Evolutionary conservation across 2,113 vertebrate species (phyloP).

Genomic region (Xyliphius kryptos): DNA sequence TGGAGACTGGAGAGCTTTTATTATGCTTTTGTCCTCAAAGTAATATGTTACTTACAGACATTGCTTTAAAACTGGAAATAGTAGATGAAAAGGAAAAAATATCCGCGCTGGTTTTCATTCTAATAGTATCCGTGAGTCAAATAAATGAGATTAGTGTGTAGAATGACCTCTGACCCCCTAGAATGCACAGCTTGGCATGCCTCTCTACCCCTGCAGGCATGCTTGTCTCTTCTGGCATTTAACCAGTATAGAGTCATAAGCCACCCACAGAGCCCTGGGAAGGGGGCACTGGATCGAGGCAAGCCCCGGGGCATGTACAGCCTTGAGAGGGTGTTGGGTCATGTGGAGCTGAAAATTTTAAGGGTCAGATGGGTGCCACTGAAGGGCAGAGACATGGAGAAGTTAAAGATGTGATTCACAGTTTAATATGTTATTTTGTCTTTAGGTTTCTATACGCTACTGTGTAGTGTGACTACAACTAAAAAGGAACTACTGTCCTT

Average conservation of each 20-base stretch:
- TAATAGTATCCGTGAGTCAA: constrained; percentile 42
- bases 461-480: too few relatives aligned
- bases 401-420: constrained; percentile 9
- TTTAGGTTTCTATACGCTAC: too few relatives aligned
- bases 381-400: neutral
- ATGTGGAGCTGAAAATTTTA: constrained; percentile 49
- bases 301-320: neutral
- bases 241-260: constrained; percentile 30
- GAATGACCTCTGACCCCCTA: constrained; percentile 52
- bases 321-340: constrained; percentile 23
- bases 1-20: too few relatives aligned
- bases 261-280: constrained; percentile 11
- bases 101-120: neutral
- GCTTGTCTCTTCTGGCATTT: constrained; percentile 52
- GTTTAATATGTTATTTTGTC: too few relatives aligned
- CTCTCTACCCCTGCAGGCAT: constrained; percentile 44
- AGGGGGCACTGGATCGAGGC: constrained; percentile 12
- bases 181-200: constrained; percentile 55
- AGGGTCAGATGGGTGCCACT: constrained; percentile 38
- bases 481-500: too few relatives aligned
- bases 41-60: too few relatives aligned
- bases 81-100: neutral
- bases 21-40: too few relatives aligned
- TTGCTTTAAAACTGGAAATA: neutral
- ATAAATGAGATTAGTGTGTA: constrained; percentile 63